Base-by-base conservation (phyloP, 2,888 invertebrate species). In the Auanema freiburgensis region DNA sequence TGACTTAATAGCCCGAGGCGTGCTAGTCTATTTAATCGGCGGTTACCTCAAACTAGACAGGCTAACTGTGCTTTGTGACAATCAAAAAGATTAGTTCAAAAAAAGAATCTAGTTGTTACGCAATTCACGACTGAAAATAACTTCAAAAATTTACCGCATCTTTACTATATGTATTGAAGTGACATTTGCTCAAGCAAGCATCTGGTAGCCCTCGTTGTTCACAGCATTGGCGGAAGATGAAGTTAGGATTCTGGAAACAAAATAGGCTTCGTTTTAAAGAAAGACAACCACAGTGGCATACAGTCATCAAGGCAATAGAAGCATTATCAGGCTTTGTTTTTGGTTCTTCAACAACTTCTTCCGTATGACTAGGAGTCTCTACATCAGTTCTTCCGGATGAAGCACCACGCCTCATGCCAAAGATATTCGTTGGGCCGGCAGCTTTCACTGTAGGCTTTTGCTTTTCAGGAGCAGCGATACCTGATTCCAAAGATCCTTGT, bases 151-250 rank as follows among this genome's bases (percentile, higher is more conserved):
- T 44, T 25, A 79, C 80, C 52, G 74, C 67, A 62, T 81, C 79
- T 46, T 78, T 83, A 14, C 77, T 79, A 65, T 72, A 81, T 2
- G 69, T 64, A 61, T 81, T 81, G 67, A 79, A 81, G 56, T 82
- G 72, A 49, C 81, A 81, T 56, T 83, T 81, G 46, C 64, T 67
- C 25, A 83, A 66, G 57, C 81, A 81, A 1, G 80, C 70, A 53
- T 81, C 81, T 1, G 81, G 81, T 16, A 81, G 69, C 14, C 71
- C 72, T 14, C 81, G 63, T 59, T 83, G 78, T 69, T 81, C 81
- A 53, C 81, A 81, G 58, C 81, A 81, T 61, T 83, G 79, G 16
- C 79, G 78, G 73, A 81, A 81, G 43, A 82, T 65, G 65, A 66
- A 77, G 63, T 81, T 81, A 2, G 81, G 81, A 53, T 82, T 81